Conservation (phyloP, 2,113 vertebrate species). For the Plestiodon gilberti region DNA sequence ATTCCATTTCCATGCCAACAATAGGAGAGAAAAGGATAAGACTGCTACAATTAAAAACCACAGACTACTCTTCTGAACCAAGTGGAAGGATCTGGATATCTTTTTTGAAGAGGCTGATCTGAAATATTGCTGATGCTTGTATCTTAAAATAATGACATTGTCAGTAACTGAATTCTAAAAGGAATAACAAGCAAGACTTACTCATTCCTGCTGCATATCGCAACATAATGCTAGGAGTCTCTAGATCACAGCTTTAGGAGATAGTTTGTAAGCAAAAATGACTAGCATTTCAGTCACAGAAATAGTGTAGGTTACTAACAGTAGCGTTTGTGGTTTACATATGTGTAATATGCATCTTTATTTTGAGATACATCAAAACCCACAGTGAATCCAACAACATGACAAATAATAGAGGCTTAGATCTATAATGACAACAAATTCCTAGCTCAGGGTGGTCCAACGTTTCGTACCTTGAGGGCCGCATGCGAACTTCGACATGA, state of each 20-base stretch:
- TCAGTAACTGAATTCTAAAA: neutral
- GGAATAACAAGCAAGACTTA: neutral
- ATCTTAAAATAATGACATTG: neutral
- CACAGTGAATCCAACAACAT: neutral
- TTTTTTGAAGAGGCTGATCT: neutral
- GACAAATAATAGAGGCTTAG: neutral
- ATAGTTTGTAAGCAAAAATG: neutral
- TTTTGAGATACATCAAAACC: neutral
- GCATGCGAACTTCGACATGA: too few relatives aligned
- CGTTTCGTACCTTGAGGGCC: too few relatives aligned
- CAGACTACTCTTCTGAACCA: neutral
- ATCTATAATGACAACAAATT: neutral
- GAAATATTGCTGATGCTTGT: neutral
- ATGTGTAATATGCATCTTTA: neutral
- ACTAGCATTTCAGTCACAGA: neutral
- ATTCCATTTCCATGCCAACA: slow-evolving; percentile 8
- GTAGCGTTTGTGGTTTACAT: neutral
- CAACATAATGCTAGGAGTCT: neutral
- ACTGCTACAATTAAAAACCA: slow-evolving; percentile 3
- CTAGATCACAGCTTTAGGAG: neutral
- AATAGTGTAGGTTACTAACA: neutral
- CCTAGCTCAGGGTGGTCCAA: too few relatives aligned
- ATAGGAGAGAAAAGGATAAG: neutral
- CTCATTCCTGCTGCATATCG: neutral
- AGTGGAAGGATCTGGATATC: neutral